Evolutionary conservation across 2,113 vertebrate species (phyloP).

Genomic region (Mormyrus lacerda): DNA sequence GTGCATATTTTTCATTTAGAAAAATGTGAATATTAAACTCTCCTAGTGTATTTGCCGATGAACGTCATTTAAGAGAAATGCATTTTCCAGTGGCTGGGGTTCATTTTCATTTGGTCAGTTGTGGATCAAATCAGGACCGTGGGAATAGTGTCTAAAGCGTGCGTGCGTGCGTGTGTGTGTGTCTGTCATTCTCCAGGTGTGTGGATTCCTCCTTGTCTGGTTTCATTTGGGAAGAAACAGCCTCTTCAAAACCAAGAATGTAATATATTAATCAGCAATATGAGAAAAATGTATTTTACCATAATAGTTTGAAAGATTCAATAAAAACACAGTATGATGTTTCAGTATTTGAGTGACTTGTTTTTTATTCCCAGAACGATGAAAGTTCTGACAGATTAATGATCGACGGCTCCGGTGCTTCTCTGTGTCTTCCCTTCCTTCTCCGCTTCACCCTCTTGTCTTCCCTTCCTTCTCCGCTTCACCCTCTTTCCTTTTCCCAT

Average conservation of each 20-base stretch:
- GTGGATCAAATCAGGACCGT: background rate
- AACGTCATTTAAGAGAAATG: background rate
- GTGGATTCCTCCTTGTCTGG: background rate
- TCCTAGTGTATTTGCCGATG: background rate
- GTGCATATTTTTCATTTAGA: background rate
- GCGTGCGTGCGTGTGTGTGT: constrained; percentile 6
- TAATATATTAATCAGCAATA: constrained; percentile 25
- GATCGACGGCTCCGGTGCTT: background rate
- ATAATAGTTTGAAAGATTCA: constrained; percentile 19
- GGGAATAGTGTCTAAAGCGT: background rate
- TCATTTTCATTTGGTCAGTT: background rate
- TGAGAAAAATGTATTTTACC: constrained; percentile 21
- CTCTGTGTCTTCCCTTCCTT: background rate
- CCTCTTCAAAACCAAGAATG: constrained; percentile 22
- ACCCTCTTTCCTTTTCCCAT: background rate
- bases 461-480: background rate
- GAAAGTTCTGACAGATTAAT: background rate
- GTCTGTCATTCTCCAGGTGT: background rate
- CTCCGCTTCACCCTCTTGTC: background rate
- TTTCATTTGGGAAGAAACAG: constrained; percentile 3
- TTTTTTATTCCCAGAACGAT: background rate
- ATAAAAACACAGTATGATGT: constrained; percentile 11
- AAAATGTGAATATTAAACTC: constrained; percentile 6
- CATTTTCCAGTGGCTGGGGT: background rate
- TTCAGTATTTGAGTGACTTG: constrained; percentile 1